Base-by-base conservation (phyloP, 1,140 invertebrate species). In the Pogonognathellus flavescens region DNA sequence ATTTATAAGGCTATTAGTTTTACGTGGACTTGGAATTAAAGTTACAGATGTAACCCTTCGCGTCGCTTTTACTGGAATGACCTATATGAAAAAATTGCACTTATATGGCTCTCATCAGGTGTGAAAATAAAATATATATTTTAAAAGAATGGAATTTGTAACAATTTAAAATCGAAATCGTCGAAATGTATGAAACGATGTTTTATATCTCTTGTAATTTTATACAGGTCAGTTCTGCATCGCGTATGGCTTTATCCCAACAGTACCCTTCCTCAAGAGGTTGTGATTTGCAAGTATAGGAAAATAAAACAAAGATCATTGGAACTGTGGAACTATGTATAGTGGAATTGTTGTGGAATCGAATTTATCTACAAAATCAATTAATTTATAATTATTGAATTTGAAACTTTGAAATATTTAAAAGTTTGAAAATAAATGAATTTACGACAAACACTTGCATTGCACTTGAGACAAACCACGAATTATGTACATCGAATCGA, bases 21-120 rank as follows among this genome's bases (percentile, higher is more conserved):
- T 88, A 3, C 76, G 88, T 14, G 86, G 88, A 49, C 14, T 88
- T n/a, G 88, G 88, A 22, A 87, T 88, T 22, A 88, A 88, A 52
- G 55, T 88, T 0, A 88, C 88, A 0, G 85, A 87, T 52, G 82
- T 88, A 13, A 81, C 84, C 7, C 52, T 84, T 4, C 25, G 80
- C 22, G 81, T 85, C 53, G 88, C 80, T 8, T 88, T 88, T 70
- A 16, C 3, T 50, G 31, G 49, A 2, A 86, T 88, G 84, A 60
- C 85, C 7, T 31, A 50, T 20, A 52, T 88, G 25, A 87, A 83
- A 52, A 88, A 87, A 80, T 55, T 88, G 3, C 86, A 88, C 55
- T 22, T 88, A 0, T 88, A 85, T 59, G 88, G 88, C 1, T 59
- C 80, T 13, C 88, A 88, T 53, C 88, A 87, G 31, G 60, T 62